Conservation (phyloP, 2,113 vertebrate species). For the Anhinga anhinga region DNA sequence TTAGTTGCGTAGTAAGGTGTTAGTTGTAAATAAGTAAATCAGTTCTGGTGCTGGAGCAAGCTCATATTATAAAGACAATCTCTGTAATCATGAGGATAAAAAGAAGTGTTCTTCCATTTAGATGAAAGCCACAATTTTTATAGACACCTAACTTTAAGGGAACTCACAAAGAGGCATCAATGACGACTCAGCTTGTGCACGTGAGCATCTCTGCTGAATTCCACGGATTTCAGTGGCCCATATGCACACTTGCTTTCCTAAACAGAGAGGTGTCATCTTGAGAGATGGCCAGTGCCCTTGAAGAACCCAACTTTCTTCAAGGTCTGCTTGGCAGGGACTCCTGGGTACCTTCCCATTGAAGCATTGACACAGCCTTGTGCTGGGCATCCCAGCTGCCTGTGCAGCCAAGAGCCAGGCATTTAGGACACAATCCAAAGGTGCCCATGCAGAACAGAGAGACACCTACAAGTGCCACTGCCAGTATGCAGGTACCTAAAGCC, state of each 20-base stretch:
- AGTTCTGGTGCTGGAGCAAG: background rate
- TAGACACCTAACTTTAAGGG: background rate
- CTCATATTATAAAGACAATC: background rate
- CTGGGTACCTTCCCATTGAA: background rate
- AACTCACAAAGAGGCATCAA: background rate
- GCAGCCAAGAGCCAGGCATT: background rate
- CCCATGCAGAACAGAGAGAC: background rate
- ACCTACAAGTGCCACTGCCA: accelerated
- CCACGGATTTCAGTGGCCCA: background rate
- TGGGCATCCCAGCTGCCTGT: accelerated
- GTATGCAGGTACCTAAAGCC: background rate
- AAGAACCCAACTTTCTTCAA: background rate
- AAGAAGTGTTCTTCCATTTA: background rate
- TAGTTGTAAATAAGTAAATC: background rate
- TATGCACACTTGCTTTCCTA: background rate
- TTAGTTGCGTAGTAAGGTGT: background rate
- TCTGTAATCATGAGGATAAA: background rate
- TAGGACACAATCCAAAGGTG: background rate
- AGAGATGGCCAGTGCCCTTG: background rate
- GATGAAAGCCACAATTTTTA: background rate
- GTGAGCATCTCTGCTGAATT: background rate
- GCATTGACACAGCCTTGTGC: background rate
- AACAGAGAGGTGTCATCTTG: background rate
- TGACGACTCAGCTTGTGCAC: background rate
- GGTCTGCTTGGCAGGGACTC: background rate